Conservation (phyloP, 2,797 vertebrate genomes). For the Remorina albescens region DNA sequence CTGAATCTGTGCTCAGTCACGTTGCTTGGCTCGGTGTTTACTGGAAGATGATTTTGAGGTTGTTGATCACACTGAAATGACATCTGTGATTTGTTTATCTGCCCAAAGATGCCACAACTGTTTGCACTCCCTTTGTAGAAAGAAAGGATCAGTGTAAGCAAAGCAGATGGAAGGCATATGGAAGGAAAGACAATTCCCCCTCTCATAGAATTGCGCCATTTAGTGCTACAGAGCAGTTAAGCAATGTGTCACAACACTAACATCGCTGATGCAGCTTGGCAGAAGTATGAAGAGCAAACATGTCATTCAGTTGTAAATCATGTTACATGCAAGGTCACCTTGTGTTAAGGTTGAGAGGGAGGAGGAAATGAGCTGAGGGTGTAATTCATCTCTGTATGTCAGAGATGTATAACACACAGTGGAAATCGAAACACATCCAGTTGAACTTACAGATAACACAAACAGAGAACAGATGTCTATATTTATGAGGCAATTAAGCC, state of each 20-base stretch:
- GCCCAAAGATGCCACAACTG: conserved; percentile 37
- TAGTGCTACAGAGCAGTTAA: conserved; percentile 50
- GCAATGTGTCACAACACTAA: conserved; percentile 60
- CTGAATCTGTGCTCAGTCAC: conserved; percentile 16
- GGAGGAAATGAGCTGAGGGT: conserved; percentile 73
- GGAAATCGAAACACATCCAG: conserved; percentile 54
- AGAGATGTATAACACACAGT: conserved; percentile 59
- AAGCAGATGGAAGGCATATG: conserved; percentile 66
- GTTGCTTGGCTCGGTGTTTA: conserved; percentile 31
- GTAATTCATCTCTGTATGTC: conserved; percentile 74
- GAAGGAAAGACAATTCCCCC: conserved; percentile 43
- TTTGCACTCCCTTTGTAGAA: conserved; percentile 48
- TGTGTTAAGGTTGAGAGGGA: conserved; percentile 77
- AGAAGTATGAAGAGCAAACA: conserved; percentile 65
- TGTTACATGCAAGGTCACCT: conserved; percentile 79
- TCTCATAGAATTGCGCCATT: conserved; percentile 56
- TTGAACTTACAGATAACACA: conserved; percentile 62
- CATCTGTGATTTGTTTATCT: conserved; percentile 66
- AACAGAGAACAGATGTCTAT: conserved; percentile 53
- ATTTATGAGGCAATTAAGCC: conserved; percentile 62
- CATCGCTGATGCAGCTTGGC: conserved; percentile 57
- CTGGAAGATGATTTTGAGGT: conserved; percentile 38
- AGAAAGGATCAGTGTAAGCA: conserved; percentile 54
- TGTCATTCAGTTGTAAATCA: conserved; percentile 78
- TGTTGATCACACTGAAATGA: conserved; percentile 49